Conservation (phyloP, 2,113 vertebrate species). For the Dasypus novemcinctus region DNA sequence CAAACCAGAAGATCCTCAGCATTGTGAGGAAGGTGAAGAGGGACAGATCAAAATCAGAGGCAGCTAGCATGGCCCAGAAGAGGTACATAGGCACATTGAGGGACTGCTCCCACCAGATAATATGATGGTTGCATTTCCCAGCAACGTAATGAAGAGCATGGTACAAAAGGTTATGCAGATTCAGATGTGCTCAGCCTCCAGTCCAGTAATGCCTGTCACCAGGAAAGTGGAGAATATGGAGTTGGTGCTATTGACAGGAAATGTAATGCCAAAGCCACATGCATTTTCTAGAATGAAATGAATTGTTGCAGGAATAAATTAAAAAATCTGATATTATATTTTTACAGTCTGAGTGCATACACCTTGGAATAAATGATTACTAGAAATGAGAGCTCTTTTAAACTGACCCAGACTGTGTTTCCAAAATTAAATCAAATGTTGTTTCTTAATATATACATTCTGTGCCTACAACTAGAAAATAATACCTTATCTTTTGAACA, state of each 20-base stretch:
- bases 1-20: slow-evolving; percentile 67
- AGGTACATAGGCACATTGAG: no score
- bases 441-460: background rate
- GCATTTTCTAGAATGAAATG: background rate
- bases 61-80: no score
- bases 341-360: background rate
- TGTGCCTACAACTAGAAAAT: background rate
- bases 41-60: no score
- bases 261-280: background rate
- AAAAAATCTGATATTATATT: background rate
- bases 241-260: background rate
- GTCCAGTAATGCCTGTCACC: slow-evolving; percentile 57
- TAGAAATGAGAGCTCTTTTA: background rate
- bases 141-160: slow-evolving; percentile 44
- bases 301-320: background rate
- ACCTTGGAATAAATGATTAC: background rate
- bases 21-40: slow-evolving; percentile 57
- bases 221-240: slow-evolving; percentile 12
- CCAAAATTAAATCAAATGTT: background rate
- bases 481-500: background rate
- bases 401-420: background rate
- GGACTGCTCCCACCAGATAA: background rate
- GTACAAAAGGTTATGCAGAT: slow-evolving; percentile 38
- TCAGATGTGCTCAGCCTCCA: slow-evolving; percentile 37
- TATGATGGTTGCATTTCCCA: slow-evolving; percentile 37